A percentile compares a stretch with the other conserved stretches of the same genome.
These are phyloP conservation scores for Ctenodactylus gundi DNA, from an alignment of 2,113 vertebrate species.

Conservation along the genomic window DNA sequence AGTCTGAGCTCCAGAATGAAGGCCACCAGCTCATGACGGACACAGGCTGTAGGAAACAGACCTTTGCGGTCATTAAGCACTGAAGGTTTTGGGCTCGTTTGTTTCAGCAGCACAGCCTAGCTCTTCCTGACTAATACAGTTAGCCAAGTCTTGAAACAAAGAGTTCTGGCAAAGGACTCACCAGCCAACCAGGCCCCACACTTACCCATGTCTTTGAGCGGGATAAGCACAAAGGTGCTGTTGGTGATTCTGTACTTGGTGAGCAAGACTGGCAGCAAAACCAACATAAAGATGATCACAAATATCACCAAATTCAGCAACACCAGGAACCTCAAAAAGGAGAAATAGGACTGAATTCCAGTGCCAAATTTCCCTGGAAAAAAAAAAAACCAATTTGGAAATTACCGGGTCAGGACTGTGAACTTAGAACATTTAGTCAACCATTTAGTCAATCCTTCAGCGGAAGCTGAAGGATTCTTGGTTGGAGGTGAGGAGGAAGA, in stretches of 20 bases:
- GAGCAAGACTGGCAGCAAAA: constrained; percentile 89
- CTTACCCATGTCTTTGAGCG: constrained; percentile 78
- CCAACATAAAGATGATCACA: constrained; percentile 91
- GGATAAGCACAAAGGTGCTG: constrained; percentile 77
- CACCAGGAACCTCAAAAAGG: constrained; percentile 95
- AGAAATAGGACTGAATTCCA: constrained; percentile 96
- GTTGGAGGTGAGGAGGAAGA: not conserved
- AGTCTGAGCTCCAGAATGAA: not conserved
- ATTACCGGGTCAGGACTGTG: not conserved
- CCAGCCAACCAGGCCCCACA: not conserved
- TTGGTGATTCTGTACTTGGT: constrained; percentile 83
- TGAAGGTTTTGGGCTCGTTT: not conserved
- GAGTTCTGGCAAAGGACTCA: not conserved
- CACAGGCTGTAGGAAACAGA: not conserved
- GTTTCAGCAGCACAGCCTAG: not conserved
- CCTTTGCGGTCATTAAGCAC: not conserved
- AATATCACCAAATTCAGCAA: constrained; percentile 94
- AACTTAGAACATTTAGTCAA: not conserved
- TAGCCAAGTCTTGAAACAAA: not conserved
- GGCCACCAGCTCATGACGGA: not conserved
- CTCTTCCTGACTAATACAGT: not conserved
- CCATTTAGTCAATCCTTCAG: too few species aligned
- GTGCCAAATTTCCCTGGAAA: constrained; percentile 93
- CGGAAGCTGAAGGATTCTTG: not conserved
- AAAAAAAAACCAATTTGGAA: constrained; percentile 60